Base-by-base conservation (phyloP, 2,113 vertebrate genomes). In the Orthochromis malagaraziensis region DNA sequence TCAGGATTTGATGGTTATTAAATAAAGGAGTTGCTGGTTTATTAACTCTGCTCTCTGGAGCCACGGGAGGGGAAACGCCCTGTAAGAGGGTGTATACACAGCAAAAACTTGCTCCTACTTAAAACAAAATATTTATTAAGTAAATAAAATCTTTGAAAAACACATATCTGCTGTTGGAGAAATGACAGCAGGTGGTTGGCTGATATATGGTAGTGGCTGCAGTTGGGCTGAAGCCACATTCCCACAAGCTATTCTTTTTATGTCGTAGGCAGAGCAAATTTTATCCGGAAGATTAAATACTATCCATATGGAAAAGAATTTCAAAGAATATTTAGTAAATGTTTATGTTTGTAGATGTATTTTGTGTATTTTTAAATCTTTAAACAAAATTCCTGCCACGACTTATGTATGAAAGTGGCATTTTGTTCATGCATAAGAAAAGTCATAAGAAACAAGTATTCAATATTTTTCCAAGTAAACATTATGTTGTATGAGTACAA, bases 1-100 rank as follows among this genome's bases (percentile, higher is more conserved):
- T 83, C 47, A 29, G 84, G 58, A 81, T 84, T 83, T 54, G 85
- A 49, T 87, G 77, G 88, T 86, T 91, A 86, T 84, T 87, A 88
- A 94, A 91, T 65, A 68, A 83, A 82, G 77, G 81, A 87, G 49
- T 81, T 70, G 70, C 77, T 40, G 86, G 84, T 63, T 87, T 68
- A 91, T 92, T 88, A 91, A 88, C 87, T 88, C 53, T 79, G 81
- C 82, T 85, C 29, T 85, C 54, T 33, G 54, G 51, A 87, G 77
- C 63, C 26, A 42, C 16, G 12, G 31, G 85, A 84, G 42, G 40
- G 75, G 70, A 81, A 90, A 89, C 68, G 80, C 81, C 84, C 75
- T 65, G 13, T 47, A 45, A 81, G 80, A 45, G 58, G 47, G 16
- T 19, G 31, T 45, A n/a, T 31, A 86, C 53, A 16, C 86, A 89